Evolutionary conservation across 2,797 vertebrate genomes (phyloP).

Genomic region (Pseudochirops cupreus): DNA sequence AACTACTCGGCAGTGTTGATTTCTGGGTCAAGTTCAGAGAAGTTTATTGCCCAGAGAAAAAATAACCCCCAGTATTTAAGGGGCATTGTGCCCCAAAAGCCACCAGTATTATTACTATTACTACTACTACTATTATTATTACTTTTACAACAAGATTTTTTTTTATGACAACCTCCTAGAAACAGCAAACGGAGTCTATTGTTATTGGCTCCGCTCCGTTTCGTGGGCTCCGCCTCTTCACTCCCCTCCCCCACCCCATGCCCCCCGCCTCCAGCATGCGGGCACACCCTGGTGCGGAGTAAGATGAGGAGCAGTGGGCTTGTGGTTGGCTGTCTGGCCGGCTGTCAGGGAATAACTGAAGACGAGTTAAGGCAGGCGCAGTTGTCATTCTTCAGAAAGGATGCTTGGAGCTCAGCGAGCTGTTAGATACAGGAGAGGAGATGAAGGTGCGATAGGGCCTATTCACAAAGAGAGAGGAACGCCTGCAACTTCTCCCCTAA

Average conservation of each 20-base stretch:
- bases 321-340: rapidly evolving
- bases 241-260: not conserved
- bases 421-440: no score
- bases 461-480: not conserved
- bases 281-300: constrained; percentile 40
- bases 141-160: constrained; percentile 22
- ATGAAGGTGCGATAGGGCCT: not conserved
- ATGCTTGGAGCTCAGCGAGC: not conserved
- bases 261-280: not conserved
- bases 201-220: not conserved
- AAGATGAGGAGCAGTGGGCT: not conserved
- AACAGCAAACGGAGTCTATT: not conserved
- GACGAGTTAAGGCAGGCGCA: not conserved
- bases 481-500: not conserved
- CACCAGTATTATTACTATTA: not conserved
- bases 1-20: not conserved
- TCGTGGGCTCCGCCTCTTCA: not conserved
- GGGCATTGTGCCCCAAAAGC: constrained; percentile 35
- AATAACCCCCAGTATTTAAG: not conserved
- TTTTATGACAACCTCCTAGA: constrained; percentile 30
- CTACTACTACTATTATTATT: not conserved
- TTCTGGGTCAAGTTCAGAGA: not conserved
- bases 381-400: not conserved
- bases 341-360: not conserved
- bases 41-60: not conserved